Conservation (phyloP, 2,113 vertebrate genomes). For the Dipodomys merriami region DNA sequence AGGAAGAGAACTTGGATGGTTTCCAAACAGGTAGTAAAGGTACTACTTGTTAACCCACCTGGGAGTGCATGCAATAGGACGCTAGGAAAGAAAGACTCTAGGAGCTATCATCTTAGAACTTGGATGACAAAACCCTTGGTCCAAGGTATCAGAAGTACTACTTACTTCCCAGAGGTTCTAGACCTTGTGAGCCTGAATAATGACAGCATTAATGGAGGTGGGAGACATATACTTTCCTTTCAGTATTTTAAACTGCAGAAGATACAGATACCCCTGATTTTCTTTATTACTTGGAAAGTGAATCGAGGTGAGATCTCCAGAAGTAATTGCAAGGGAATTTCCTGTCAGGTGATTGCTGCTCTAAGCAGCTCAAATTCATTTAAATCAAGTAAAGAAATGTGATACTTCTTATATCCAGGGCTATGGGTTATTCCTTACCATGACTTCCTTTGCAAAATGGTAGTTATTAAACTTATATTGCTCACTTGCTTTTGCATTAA, state of each 20-base stretch:
- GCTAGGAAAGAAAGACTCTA: not conserved
- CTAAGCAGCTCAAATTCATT: not conserved
- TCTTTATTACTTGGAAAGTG: not conserved
- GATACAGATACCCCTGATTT: not conserved
- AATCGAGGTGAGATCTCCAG: not conserved
- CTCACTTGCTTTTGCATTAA: conserved; percentile 30
- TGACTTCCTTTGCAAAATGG: conserved; percentile 41
- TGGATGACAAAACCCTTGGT: not conserved
- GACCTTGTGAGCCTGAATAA: not conserved
- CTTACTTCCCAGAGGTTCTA: not conserved
- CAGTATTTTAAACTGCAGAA: not conserved
- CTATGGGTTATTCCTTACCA: not conserved
- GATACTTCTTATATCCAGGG: not conserved
- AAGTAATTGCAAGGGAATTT: conserved; percentile 56
- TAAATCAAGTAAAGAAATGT: conserved; percentile 35
- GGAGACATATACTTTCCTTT: not conserved
- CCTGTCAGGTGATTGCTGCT: not conserved
- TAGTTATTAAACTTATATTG: not conserved
- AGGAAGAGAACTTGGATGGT: not conserved
- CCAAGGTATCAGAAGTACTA: not conserved
- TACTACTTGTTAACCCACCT: not conserved
- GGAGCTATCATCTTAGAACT: not conserved
- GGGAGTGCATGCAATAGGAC: not conserved
- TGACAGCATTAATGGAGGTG: not conserved
- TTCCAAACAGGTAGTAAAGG: not conserved